A percentile compares a stretch with the other conserved stretches of the same genome.
phyloP scores from a whole-genome alignment of 2,888 invertebrate genomes.

The Lobophora halterata region DNA sequence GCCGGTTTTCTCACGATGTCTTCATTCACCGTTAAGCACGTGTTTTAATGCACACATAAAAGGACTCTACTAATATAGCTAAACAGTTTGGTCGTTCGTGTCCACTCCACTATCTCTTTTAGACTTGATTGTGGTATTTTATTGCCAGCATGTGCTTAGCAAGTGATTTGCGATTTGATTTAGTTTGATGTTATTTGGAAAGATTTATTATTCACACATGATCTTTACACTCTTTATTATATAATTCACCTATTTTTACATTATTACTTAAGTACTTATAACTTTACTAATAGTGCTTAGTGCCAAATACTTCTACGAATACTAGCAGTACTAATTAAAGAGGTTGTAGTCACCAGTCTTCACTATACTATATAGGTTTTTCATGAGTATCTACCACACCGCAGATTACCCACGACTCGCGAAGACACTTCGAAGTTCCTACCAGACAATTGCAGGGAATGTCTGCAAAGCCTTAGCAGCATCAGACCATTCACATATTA shows the following conservation, averaged over 20 bases:
- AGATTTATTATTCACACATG: constrained; percentile 42
- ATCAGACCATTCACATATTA: neutral
- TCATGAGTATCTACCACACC: too few relatives aligned
- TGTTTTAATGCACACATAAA: too few relatives aligned
- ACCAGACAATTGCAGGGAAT: constrained; percentile 40
- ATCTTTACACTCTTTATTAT: neutral
- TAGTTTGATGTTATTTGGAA: constrained; percentile 41
- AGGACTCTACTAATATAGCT: neutral
- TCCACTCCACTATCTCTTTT: neutral
- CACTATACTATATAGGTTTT: too few relatives aligned
- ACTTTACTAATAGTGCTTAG: too few relatives aligned
- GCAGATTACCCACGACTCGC: constrained; percentile 31
- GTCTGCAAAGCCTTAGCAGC: constrained; percentile 6
- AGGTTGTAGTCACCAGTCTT: too few relatives aligned
- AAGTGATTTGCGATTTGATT: constrained; percentile 48
- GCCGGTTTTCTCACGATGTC: too few relatives aligned
- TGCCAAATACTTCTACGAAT: too few relatives aligned
- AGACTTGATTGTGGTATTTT: constrained; percentile 47
- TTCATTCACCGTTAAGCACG: too few relatives aligned
- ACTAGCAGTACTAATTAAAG: too few relatives aligned
- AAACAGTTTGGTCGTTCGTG: constrained; percentile 4
- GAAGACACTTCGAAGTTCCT: constrained; percentile 41
- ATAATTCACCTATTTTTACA: too few relatives aligned
- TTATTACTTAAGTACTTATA: neutral
- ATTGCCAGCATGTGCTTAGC: constrained; percentile 58